A percentile compares a stretch with the other conserved stretches of the same genome.
Conservation (phyloP, 2,113 vertebrate genomes). For the Balaeniceps rex region DNA sequence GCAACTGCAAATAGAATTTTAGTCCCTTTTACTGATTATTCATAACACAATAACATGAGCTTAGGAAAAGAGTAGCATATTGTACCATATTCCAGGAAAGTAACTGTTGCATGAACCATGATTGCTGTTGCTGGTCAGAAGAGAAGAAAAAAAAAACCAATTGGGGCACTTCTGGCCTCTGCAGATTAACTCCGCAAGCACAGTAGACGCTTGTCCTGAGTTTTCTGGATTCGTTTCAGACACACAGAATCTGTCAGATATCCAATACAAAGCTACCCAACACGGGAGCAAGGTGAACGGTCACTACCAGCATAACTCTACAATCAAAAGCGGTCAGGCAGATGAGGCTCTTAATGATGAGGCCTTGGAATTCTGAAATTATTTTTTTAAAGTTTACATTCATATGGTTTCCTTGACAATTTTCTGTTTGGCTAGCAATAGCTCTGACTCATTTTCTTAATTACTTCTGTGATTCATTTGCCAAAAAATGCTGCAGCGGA, state of each 20-base stretch:
- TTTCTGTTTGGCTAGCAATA: neutral
- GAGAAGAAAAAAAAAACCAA: neutral
- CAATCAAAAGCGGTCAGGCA: neutral
- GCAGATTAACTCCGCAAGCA: neutral
- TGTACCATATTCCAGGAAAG: neutral
- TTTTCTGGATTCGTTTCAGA: neutral
- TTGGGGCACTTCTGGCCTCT: neutral
- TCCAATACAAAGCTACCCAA: neutral
- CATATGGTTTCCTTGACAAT: neutral
- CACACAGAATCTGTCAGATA: neutral
- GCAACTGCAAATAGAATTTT: neutral
- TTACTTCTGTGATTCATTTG: neutral
- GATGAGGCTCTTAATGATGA: neutral
- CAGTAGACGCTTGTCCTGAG: neutral
- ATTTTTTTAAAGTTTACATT: neutral
- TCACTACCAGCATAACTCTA: neutral
- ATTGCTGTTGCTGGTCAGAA: neutral
- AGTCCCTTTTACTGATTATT: neutral
- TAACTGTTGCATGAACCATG: neutral
- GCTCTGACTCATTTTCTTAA: neutral
- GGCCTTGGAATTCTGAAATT: neutral
- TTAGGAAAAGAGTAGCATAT: neutral
- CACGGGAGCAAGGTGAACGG: rapidly evolving
- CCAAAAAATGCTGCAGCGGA: neutral
- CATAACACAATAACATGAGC: neutral